Conservation (phyloP, 2,797 vertebrate species). For the Argentina silus region DNA sequence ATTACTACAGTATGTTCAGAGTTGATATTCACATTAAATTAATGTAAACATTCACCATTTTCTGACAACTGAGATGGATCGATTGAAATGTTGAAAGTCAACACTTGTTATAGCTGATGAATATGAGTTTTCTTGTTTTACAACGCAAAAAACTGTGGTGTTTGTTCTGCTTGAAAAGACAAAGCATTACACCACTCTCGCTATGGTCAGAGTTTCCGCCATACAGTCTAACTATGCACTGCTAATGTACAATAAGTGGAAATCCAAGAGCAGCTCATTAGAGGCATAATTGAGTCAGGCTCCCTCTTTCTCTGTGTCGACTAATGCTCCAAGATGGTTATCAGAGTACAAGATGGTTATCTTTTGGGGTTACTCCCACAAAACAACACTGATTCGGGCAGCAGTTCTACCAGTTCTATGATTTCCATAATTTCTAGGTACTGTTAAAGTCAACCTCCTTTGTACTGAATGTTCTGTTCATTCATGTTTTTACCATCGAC, state of each 20-base stretch:
- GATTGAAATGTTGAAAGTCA: too few species aligned
- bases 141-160: too few species aligned
- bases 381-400: conserved; percentile 13
- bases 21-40: too few species aligned
- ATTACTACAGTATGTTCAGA: neutral
- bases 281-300: conserved; percentile 23
- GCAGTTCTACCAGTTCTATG: neutral
- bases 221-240: conserved; percentile 3
- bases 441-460: neutral
- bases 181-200: too few species aligned
- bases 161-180: too few species aligned
- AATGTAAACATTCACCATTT: too few species aligned
- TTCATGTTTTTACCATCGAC: neutral
- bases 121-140: too few species aligned
- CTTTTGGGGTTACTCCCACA: conserved; percentile 18
- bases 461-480: too few species aligned
- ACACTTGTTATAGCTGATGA: too few species aligned
- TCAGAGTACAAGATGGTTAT: conserved; percentile 26
- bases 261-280: conserved; percentile 30
- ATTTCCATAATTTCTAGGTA: neutral
- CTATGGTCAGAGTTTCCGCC: neutral
- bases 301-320: conserved; percentile 6
- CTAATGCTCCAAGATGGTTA: conserved; percentile 27
- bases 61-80: neutral
- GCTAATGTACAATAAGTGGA: conserved; percentile 15